Conservation (phyloP, 2,888 invertebrate species). For the Nomada fucata region DNA sequence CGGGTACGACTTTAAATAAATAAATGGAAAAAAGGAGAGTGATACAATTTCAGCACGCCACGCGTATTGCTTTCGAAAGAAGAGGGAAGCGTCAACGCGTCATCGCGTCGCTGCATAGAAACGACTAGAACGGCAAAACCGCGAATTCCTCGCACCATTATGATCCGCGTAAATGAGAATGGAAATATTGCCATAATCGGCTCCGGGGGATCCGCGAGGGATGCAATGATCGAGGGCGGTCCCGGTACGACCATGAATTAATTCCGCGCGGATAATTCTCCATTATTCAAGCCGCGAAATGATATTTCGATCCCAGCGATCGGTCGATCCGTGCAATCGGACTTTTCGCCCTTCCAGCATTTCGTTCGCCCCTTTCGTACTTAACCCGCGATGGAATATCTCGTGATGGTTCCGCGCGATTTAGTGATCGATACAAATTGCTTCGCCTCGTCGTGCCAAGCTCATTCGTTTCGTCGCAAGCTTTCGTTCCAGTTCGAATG, state of each 20-base stretch:
- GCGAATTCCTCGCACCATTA: conserved; percentile 18
- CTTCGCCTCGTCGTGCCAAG: not conserved
- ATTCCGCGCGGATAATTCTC: conserved; percentile 76
- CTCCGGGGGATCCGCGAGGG: conserved; percentile 51
- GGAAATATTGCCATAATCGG: conserved; percentile 68
- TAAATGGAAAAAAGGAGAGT: too few relatives aligned
- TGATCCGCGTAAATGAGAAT: conserved; percentile 40
- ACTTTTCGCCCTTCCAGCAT: conserved; percentile 34
- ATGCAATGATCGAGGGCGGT: conserved; percentile 67
- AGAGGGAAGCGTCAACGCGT: not conserved
- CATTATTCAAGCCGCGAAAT: conserved; percentile 76
- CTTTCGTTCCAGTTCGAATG: too few relatives aligned
- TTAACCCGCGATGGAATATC: not conserved
- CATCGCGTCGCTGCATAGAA: too few relatives aligned
- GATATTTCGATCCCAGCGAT: conserved; percentile 67
- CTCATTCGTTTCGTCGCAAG: too few relatives aligned
- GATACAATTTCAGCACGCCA: too few relatives aligned
- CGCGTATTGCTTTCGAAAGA: not conserved
- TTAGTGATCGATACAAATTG: not conserved
- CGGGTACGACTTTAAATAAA: too few relatives aligned
- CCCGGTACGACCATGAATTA: conserved; percentile 70
- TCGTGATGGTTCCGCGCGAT: not conserved
- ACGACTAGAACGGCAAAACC: conserved; percentile 38
- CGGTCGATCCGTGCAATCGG: conserved; percentile 64
- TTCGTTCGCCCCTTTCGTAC: conserved; percentile 9